Conservation (phyloP, 2,888 invertebrate genomes). For the Hanleya hanleyi region DNA sequence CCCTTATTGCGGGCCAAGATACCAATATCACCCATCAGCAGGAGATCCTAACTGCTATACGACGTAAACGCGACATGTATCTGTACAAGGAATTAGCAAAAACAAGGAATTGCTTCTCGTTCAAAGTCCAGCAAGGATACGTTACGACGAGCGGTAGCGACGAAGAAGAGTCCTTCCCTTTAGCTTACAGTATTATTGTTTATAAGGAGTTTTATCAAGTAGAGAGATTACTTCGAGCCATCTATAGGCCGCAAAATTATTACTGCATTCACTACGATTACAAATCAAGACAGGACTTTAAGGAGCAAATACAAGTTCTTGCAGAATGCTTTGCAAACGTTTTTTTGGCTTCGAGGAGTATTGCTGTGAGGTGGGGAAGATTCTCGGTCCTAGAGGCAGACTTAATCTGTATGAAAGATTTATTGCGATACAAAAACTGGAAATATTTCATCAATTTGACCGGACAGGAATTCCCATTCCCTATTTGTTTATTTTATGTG, state of each 20-base stretch:
- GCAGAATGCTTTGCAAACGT: conserved; percentile 56
- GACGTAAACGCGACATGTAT: too few species aligned
- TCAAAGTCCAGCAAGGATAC: conserved; percentile 18
- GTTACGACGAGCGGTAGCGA: conserved; percentile 33
- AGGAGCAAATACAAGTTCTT: conserved; percentile 33
- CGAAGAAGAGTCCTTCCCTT: conserved; percentile 46
- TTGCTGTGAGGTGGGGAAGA: conserved; percentile 57
- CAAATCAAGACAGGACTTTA: conserved; percentile 33
- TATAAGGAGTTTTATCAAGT: conserved; percentile 48
- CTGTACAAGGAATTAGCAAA: too few species aligned
- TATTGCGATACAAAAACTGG: conserved; percentile 53
- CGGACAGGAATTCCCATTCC: conserved; percentile 68
- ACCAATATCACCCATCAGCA: too few species aligned
- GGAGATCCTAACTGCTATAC: too few species aligned
- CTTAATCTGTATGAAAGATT: conserved; percentile 55
- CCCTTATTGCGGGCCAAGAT: too few species aligned
- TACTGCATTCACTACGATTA: conserved; percentile 63
- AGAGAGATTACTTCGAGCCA: conserved; percentile 52
- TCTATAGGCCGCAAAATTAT: conserved; percentile 62
- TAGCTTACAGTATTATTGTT: conserved; percentile 56
- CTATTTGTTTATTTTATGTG: too few species aligned
- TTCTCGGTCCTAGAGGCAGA: conserved; percentile 59
- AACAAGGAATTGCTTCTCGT: conserved; percentile 37
- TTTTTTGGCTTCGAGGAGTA: conserved; percentile 41
- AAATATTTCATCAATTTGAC: conserved; percentile 69